Evolutionary conservation across 2,113 vertebrate species (phyloP), one percentile per base, ranked within the genome.

Genomic region (Cromileptes altivelis): DNA sequence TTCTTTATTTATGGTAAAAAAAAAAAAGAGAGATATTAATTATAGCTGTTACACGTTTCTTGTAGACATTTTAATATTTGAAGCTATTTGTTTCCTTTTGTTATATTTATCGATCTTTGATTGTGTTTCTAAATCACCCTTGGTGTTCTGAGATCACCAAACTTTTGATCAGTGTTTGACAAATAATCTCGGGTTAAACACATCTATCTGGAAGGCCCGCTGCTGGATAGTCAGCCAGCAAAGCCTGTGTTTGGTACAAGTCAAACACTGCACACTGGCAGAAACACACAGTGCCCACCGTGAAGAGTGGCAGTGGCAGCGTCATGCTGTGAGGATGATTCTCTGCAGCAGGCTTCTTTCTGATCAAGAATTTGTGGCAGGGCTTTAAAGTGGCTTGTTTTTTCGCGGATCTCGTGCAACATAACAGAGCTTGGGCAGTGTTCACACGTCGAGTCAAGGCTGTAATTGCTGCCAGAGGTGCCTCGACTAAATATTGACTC

Each of bases 341-440:
- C 30, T 83, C 52, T 71, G 81, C 73, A 40, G 73, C 72, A 64
- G 42, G 60, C 60, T 64, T 75, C 27, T 52, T 64, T 75, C 27
- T 52, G 42, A 58, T 71, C 19, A 37, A 40, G 45, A 50, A 10
- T 60, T 52, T 73, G 60, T 45, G 33, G 14, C 69, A 60, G 58
- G 15, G 58, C 40, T 83, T 70, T 62, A 19, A 62, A 67, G n/a
- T 49, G 50, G 50, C 42, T 45, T 45, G 15, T 50, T 75, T 62
- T 53, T 49, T 62, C 14, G 5, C 42, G 3, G 64, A 62, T 76
- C n/a, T 25, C 14, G 23, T 82, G 72, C 67, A 57, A 10, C 49
- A 49, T 11, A 42, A 25, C 23, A 37, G 47, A 68, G 17, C 45
- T 55, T 40, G 5, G 73, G 47, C 61, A 55, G 45, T 68, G 13